Conservation (phyloP, 2,888 invertebrate species). For the Rotaria sp. region DNA sequence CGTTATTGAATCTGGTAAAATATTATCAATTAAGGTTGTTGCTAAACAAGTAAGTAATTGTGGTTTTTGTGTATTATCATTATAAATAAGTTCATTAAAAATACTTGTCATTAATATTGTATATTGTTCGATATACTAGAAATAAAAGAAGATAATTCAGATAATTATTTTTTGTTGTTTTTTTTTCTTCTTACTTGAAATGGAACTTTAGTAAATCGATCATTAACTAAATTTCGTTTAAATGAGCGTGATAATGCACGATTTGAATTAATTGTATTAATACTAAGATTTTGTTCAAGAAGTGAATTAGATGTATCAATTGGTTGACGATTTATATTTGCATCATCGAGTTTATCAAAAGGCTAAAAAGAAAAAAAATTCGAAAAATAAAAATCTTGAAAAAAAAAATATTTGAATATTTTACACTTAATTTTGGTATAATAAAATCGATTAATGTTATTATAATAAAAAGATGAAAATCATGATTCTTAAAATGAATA, state of each 20-base stretch:
- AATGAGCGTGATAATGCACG: background rate
- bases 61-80: background rate
- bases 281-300: background rate
- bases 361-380: background rate
- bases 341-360: constrained; percentile 27
- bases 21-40: constrained; percentile 9
- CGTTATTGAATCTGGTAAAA: background rate
- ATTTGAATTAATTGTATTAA: background rate
- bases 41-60: background rate
- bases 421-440: constrained; percentile 12
- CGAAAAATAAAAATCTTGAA: too few relatives aligned
- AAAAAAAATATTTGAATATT: background rate
- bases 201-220: background rate
- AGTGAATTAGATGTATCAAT: background rate
- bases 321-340: background rate
- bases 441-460: background rate
- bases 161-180: too few relatives aligned
- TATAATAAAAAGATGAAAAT: background rate
- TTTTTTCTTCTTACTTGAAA: background rate
- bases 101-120: background rate
- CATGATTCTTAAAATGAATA: background rate
- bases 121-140: background rate
- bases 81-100: background rate
- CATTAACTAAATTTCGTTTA: background rate
- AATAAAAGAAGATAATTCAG: background rate